Percentiles rank a stretch among this genome's conserved stretches.
phyloP scores from a whole-genome alignment of 2,888 invertebrate species.

The Scaptomyza reducta region DNA sequence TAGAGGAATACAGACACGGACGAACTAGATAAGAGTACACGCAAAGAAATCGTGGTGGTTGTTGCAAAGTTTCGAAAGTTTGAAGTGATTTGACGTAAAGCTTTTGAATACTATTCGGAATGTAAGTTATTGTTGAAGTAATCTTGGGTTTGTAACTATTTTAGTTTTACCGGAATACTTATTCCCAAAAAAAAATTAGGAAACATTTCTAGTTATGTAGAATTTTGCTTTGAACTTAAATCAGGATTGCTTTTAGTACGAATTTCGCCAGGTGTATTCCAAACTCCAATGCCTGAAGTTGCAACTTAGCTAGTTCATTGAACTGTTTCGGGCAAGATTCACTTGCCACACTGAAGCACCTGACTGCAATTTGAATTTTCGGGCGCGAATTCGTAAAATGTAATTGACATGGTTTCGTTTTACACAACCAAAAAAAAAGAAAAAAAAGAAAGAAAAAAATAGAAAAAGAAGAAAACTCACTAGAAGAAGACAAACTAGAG shows the following conservation, averaged over 20 bases:
- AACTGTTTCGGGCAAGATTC: constrained; percentile 54
- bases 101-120: too few relatives aligned
- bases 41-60: background rate
- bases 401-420: constrained; percentile 80
- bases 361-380: constrained; percentile 11
- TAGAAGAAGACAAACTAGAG: background rate
- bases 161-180: too few relatives aligned
- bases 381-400: constrained; percentile 65
- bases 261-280: background rate
- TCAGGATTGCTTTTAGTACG: too few relatives aligned
- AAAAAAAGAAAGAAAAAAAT: too few relatives aligned
- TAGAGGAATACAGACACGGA: constrained; percentile 9
- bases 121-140: too few relatives aligned
- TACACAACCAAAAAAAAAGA: too few relatives aligned
- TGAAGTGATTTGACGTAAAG: too few relatives aligned
- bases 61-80: background rate
- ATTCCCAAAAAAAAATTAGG: too few relatives aligned
- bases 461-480: too few relatives aligned
- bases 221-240: too few relatives aligned
- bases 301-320: constrained; percentile 56
- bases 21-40: constrained; percentile 49
- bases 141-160: too few relatives aligned
- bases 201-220: too few relatives aligned
- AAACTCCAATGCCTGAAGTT: constrained; percentile 5
- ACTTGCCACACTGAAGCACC: constrained; percentile 46